Conservation (phyloP, 2,888 invertebrate species). For the Cheilosia grossa region DNA sequence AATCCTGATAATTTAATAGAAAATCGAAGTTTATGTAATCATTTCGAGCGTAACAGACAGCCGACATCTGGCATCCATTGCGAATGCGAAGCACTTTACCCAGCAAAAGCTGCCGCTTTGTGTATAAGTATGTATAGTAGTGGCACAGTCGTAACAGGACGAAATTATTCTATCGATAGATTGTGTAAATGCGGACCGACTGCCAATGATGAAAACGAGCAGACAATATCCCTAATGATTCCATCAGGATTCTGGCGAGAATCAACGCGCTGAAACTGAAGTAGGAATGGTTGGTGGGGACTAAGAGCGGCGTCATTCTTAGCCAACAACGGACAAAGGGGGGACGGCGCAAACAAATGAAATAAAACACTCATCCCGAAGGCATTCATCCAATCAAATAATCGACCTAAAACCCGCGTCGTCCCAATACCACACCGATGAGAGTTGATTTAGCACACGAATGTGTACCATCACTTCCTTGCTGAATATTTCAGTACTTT, state of each 20-base stretch:
- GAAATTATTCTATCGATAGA: slow-evolving; percentile 64
- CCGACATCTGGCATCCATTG: slow-evolving; percentile 69
- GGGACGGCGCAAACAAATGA: slow-evolving; percentile 46
- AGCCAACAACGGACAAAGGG: slow-evolving; percentile 41
- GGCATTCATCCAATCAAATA: slow-evolving; percentile 68
- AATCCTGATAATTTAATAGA: slow-evolving; percentile 74
- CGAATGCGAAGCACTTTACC: slow-evolving; percentile 6
- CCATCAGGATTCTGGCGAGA: slow-evolving; percentile 69
- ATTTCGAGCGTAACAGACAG: slow-evolving; percentile 73
- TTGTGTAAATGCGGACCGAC: slow-evolving; percentile 72
- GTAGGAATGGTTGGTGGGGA: slow-evolving; percentile 28
- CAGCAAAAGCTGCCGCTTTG: slow-evolving; percentile 20
- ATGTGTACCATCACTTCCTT: slow-evolving; percentile 54
- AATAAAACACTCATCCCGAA: slow-evolving; percentile 61
- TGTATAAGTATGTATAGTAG: not conserved
- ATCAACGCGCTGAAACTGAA: slow-evolving; percentile 51
- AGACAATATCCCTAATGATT: slow-evolving; percentile 74
- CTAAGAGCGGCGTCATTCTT: slow-evolving; percentile 40
- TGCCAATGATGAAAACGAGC: slow-evolving; percentile 73
- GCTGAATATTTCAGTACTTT: slow-evolving; percentile 22
- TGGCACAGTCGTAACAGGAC: slow-evolving; percentile 29
- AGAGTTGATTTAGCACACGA: slow-evolving; percentile 55
- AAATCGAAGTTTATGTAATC: slow-evolving; percentile 75
- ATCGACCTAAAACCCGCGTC: slow-evolving; percentile 51
- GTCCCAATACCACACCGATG: slow-evolving; percentile 10